These are phyloP conservation scores for Atta cephalotes DNA, from an alignment of 1,140 invertebrate species.

Conservation along the genomic window DNA sequence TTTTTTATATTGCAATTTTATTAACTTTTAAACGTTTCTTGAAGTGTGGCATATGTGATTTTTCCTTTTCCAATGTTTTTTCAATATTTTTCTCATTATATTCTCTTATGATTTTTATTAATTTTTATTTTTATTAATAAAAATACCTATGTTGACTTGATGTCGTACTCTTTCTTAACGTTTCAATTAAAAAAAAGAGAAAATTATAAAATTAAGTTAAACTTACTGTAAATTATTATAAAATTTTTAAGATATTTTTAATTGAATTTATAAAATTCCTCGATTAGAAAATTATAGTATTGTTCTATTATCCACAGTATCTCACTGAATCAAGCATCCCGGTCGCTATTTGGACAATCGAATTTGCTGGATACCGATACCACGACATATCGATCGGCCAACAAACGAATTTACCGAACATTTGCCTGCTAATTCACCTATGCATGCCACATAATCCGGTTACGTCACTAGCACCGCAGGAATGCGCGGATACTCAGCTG, in stretches of 20 bases:
- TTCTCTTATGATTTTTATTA: too few relatives aligned
- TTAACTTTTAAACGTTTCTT: not conserved
- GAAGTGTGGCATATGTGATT: too few relatives aligned
- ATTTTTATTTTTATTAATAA: too few relatives aligned
- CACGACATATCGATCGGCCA: conserved; percentile 49
- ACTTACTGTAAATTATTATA: not conserved
- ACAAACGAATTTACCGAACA: conserved; percentile 79
- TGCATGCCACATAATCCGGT: conserved; percentile 78
- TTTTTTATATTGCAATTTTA: not conserved
- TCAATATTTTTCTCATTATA: too few relatives aligned
- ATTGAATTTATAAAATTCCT: conserved; percentile 24
- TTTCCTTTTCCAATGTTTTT: too few relatives aligned
- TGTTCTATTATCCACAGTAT: not conserved
- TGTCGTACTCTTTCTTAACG: too few relatives aligned
- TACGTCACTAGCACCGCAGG: conserved; percentile 74
- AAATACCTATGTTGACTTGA: too few relatives aligned
- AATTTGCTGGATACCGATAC: conserved; percentile 58
- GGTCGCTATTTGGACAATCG: conserved; percentile 44
- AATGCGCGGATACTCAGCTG: conserved; percentile 73
- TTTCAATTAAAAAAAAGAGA: too few relatives aligned
- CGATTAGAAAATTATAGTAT: conserved; percentile 8
- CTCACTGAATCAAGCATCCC: conserved; percentile 32
- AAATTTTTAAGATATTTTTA: conserved; percentile 3
- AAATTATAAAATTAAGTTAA: too few relatives aligned
- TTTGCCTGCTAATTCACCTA: conserved; percentile 80